Evolutionary conservation across 2,888 invertebrate species (phyloP).

Genomic region (Julus scanicus): DNA sequence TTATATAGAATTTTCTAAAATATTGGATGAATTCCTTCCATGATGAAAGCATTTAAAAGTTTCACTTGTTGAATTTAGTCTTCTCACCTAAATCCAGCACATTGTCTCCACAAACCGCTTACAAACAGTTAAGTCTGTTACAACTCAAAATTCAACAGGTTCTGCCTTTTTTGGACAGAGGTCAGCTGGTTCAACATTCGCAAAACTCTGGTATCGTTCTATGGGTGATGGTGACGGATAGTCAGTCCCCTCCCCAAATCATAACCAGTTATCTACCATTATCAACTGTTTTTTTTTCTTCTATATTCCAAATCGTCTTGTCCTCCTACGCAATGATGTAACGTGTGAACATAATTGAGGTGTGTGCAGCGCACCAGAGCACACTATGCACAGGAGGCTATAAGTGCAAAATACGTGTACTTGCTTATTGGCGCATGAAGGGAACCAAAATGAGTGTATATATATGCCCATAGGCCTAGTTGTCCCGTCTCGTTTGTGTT

Average conservation of each 20-base stretch:
- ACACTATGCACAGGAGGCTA: not conserved
- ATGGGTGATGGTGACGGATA: slow-evolving; percentile 32
- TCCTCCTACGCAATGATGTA: slow-evolving; percentile 34
- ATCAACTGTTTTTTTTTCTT: not conserved
- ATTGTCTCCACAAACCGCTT: not conserved
- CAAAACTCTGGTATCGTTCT: slow-evolving; percentile 16
- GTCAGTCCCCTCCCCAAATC: slow-evolving; percentile 40
- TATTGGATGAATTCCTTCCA: not conserved
- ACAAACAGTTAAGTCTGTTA: not conserved
- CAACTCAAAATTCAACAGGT: slow-evolving; percentile 5
- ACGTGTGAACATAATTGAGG: slow-evolving; percentile 11
- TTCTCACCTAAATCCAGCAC: not conserved
- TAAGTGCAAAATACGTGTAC: not conserved
- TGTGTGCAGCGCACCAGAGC: not conserved
- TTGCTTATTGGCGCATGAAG: slow-evolving; percentile 1
- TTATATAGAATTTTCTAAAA: too few species aligned
- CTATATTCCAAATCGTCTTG: slow-evolving; percentile 5
- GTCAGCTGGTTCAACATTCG: slow-evolving; percentile 9
- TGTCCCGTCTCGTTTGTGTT: slow-evolving; percentile 7
- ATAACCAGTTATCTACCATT: slow-evolving; percentile 34
- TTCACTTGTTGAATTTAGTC: not conserved
- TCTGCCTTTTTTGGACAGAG: not conserved
- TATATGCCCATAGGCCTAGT: slow-evolving; percentile 10
- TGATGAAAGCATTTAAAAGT: not conserved
- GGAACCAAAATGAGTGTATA: not conserved